Base-by-base conservation (phyloP, 2,888 invertebrate genomes). In the Monoplex corrugatus region DNA sequence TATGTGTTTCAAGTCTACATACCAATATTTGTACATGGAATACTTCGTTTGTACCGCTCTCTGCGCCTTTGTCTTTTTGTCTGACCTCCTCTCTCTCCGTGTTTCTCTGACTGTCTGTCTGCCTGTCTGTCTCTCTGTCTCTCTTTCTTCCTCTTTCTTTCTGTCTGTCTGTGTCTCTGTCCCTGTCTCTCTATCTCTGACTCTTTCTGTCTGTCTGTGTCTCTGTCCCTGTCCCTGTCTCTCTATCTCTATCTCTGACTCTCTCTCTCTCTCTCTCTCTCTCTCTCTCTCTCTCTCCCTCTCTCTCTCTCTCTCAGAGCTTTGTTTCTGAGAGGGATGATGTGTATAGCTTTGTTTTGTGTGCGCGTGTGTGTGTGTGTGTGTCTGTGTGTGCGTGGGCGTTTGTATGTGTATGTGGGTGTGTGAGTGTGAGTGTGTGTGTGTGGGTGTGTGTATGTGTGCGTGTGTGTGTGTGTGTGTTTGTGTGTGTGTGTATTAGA, bases 391-490 rank as follows among this genome's bases (percentile, higher is more conserved):
- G 72, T 72, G 72, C 32, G 72, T 72, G 72, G 6, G 72, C 28
- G 72, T 28, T 13, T 72, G 72, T 28, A n/a, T 72, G 72, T 28
- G 72, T 72, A n/a, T 28, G 72, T 72, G 72, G 6, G 72, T 72
- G 72, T 28, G 72, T 72, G 72, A 6, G 72, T 72, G 72, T 28
- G 38, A 23, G 38, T 35, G 38, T 78, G 35, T 23, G 32, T 78
- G 35, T 23, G 35, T 32, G 38, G 8, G 28, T 28, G 75, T 38
- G 75, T 75, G 78, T 43, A 19, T 40, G 78, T 78, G 40, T 78
- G 78, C 40, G 78, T n/a, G 82, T 82, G 82, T n/a, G 82, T 82
- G 82, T 5, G 44, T 44, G 44, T 38, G 82, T 82, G 82, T 19
- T 43, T 82, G 82, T 32, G 82, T 44, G 82, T 32, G 44, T 44